Percentiles rank a stretch among this genome's conserved stretches.
phyloP scores from a whole-genome alignment of 2,113 vertebrate species.

The Nothoprocta pentlandii region DNA sequence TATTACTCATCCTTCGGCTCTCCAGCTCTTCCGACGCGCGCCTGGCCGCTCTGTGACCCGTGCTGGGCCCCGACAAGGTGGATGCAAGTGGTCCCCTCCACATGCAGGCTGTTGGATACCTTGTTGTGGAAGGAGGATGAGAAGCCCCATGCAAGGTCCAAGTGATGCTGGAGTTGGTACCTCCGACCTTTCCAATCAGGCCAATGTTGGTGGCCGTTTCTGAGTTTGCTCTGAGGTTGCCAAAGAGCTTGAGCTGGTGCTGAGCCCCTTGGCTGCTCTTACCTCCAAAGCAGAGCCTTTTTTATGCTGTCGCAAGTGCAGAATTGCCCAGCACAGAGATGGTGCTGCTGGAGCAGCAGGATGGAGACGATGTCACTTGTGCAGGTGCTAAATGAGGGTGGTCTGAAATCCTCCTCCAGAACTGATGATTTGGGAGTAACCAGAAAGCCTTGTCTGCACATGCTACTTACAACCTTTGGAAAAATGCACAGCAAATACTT shows the following conservation, averaged over 20 bases:
- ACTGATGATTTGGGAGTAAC: background rate
- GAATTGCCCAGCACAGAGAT: background rate
- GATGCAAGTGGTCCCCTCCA: background rate
- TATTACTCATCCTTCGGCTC: background rate
- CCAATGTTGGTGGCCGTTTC: background rate
- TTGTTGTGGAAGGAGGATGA: background rate
- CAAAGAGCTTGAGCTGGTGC: background rate
- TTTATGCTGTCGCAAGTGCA: background rate
- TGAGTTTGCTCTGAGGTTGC: background rate
- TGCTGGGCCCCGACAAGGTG: background rate
- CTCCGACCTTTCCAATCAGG: background rate
- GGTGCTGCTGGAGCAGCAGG: background rate
- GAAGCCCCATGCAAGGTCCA: rapidly evolving
- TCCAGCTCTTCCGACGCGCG: background rate
- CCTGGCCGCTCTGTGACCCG: background rate
- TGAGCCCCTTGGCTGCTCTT: background rate
- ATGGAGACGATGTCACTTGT: background rate
- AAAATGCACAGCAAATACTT: background rate
- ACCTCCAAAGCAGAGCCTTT: background rate
- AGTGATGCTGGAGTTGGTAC: rapidly evolving
- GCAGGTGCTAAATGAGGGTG: background rate
- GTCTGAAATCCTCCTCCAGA: background rate
- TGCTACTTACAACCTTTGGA: background rate
- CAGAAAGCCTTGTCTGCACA: background rate
- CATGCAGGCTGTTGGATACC: background rate